Evolutionary conservation across 2,113 vertebrate species (phyloP).

Genomic region (Charina bottae): DNA sequence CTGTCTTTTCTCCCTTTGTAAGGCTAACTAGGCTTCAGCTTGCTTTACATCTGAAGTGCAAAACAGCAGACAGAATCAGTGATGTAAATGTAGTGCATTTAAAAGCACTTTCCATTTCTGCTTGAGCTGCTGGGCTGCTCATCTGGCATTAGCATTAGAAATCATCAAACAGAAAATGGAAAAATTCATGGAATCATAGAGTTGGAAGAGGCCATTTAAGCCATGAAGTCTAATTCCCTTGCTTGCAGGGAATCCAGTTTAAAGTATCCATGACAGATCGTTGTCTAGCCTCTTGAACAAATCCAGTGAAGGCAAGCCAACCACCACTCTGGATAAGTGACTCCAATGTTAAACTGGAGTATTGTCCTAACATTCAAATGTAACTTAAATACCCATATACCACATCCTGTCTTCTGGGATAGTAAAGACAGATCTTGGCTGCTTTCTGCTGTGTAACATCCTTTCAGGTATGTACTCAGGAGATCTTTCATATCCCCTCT

Average conservation of each 20-base stretch:
- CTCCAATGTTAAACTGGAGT: background rate
- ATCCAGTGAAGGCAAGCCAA: background rate
- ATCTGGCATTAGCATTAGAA: constrained; percentile 57
- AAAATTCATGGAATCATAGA: background rate
- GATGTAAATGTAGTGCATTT: constrained; percentile 30
- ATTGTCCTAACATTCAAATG: background rate
- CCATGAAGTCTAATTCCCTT: background rate
- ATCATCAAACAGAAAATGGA: constrained; percentile 49
- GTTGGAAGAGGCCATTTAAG: background rate
- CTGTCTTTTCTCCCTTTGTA: constrained; percentile 21
- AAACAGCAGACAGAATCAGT: constrained; percentile 28
- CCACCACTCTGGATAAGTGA: background rate
- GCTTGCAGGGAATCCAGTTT: background rate
- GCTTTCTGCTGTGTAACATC: background rate
- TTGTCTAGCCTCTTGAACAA: background rate
- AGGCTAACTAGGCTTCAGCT: constrained; percentile 51
- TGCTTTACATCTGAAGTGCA: constrained; percentile 25
- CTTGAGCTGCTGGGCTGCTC: background rate
- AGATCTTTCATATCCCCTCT: background rate
- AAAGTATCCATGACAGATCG: background rate
- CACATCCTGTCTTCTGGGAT: background rate
- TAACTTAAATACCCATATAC: background rate
- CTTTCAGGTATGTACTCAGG: background rate
- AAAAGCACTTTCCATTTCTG: constrained; percentile 33
- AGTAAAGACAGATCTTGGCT: background rate